Percentiles rank a stretch among this genome's conserved stretches.
These are phyloP conservation scores for Tyto alba DNA, from an alignment of 2,113 vertebrate species.

Conservation along the genomic window DNA sequence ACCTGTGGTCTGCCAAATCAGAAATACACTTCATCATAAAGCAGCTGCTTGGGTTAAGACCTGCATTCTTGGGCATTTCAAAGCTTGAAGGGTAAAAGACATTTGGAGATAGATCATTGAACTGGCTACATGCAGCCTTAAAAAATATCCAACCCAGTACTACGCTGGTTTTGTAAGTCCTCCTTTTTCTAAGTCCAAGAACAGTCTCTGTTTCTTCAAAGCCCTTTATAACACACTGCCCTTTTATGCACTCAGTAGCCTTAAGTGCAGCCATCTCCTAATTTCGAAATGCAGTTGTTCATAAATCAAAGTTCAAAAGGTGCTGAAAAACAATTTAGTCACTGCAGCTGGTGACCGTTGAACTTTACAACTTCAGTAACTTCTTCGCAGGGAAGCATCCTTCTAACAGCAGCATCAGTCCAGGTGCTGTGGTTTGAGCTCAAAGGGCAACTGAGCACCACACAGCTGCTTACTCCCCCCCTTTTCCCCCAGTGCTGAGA, in stretches of 20 bases:
- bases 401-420: not conserved
- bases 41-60: not conserved
- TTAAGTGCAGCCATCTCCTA: not conserved
- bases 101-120: not conserved
- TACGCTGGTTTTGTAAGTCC: rapidly evolving
- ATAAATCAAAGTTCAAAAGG: not conserved
- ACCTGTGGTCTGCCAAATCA: not conserved
- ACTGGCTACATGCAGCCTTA: not conserved
- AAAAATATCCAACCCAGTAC: not conserved
- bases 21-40: not conserved
- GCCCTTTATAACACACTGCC: not conserved
- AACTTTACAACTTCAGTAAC: not conserved
- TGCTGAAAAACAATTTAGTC: not conserved
- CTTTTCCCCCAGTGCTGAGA: no score
- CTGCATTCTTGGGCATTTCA: not conserved
- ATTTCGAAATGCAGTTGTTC: not conserved
- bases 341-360: not conserved
- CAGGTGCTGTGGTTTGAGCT: no score
- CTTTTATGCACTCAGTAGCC: not conserved
- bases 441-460: no score
- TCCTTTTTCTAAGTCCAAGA: not conserved
- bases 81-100: not conserved
- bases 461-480: no score
- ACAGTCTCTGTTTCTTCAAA: not conserved
- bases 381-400: not conserved